Evolutionary conservation across 2,888 invertebrate genomes (phyloP).

Genomic region (Callimorpha dominula): DNA sequence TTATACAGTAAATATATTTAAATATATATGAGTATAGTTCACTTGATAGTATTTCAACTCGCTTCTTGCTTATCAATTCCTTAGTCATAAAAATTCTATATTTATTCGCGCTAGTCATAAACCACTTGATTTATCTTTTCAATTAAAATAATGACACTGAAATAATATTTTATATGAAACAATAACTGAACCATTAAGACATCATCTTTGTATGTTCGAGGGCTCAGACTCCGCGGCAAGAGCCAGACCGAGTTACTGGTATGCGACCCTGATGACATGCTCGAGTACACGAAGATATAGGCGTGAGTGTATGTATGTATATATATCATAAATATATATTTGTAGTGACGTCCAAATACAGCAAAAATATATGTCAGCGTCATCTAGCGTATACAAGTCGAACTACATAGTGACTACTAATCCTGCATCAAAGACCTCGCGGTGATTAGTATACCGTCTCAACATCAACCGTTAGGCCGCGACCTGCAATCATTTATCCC

Average conservation of each 20-base stretch:
- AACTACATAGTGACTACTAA: neutral
- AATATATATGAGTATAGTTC: neutral
- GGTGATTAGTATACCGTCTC: neutral
- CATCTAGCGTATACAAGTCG: neutral
- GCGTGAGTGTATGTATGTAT: too few species aligned
- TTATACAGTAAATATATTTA: neutral
- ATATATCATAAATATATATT: too few species aligned
- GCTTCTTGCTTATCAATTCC: neutral
- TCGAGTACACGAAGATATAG: too few species aligned
- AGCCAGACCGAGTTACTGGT: too few species aligned
- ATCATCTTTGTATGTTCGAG: too few species aligned
- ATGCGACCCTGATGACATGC: too few species aligned
- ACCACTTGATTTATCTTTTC: neutral
- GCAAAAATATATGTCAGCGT: neutral
- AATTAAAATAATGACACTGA: neutral
- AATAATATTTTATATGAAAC: neutral
- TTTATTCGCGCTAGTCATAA: neutral
- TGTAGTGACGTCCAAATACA: neutral
- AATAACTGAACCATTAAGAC: neutral
- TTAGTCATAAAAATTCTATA: slow-evolving; percentile 1
- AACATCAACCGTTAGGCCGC: neutral
- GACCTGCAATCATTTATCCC: neutral
- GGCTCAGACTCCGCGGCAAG: too few species aligned
- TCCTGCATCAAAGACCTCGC: too few species aligned
- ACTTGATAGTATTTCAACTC: neutral